Percentiles rank a stretch among this genome's conserved stretches.
These are phyloP conservation scores for Lagocephalus sceleratus DNA, from an alignment of 2,797 vertebrate species.

Conservation along the genomic window DNA sequence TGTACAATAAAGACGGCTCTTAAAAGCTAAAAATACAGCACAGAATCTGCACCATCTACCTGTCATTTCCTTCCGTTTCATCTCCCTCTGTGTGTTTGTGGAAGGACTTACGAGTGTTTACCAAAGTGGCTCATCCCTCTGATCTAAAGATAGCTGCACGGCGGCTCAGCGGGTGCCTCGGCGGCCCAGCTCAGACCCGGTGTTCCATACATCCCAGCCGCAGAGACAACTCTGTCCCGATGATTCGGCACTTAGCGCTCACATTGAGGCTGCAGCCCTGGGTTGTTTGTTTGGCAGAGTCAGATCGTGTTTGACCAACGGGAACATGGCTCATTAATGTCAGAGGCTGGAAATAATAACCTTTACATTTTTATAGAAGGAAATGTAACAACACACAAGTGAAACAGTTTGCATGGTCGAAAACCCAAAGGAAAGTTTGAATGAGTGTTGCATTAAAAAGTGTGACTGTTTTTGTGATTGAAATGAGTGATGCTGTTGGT, in stretches of 20 bases:
- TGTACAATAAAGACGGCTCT: constrained; percentile 20
- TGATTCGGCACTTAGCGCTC: constrained; percentile 22
- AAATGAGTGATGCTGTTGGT: no score
- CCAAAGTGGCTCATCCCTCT: constrained; percentile 19
- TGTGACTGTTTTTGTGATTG: no score
- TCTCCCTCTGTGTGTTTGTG: constrained; percentile 7
- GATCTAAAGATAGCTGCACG: constrained; percentile 23
- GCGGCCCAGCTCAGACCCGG: constrained; percentile 6
- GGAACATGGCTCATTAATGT: constrained; percentile 11
- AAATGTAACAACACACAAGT: no score
- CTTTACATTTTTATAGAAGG: constrained; percentile 1
- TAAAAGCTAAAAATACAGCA: constrained; percentile 18
- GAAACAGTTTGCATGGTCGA: no score
- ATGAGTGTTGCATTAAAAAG: no score
- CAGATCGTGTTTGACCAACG: constrained; percentile 17
- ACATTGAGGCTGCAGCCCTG: constrained; percentile 15
- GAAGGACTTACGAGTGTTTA: constrained; percentile 24
- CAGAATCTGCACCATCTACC: constrained; percentile 8
- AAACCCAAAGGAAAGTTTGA: no score
- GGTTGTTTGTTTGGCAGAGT: constrained; percentile 38
- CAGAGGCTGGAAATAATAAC: constrained; percentile 25
- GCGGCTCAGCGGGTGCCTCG: constrained; percentile 26
- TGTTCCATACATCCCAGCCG: constrained; percentile 8
- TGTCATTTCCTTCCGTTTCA: constrained; percentile 1
- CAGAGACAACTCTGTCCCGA: constrained; percentile 12